phyloP scores from a whole-genome alignment of 1,140 invertebrate genomes.

The Chironomus striatipennis region DNA sequence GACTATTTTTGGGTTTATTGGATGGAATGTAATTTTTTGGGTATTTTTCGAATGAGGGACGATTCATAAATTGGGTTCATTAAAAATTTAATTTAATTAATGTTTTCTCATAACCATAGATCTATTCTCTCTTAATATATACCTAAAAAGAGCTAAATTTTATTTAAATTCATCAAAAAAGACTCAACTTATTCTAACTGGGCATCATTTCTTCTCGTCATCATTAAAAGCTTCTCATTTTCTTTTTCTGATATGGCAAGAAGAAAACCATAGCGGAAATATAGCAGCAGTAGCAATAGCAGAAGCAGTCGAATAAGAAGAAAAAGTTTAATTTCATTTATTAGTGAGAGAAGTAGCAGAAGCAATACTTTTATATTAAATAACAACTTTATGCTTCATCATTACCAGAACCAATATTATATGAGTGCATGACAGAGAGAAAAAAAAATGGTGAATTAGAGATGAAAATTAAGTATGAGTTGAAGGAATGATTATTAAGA shows the following conservation, averaged over 20 bases:
- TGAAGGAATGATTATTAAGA: not conserved
- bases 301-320: not conserved
- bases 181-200: no score
- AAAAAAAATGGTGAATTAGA: not conserved
- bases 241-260: not conserved
- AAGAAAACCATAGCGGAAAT: not conserved
- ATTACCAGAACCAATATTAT: not conserved
- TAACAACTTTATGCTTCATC: constrained; percentile 8
- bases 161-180: no score
- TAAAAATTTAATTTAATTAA: no score
- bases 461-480: not conserved
- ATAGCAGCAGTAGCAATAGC: not conserved
- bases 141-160: no score
- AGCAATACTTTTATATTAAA: not conserved
- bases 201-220: not conserved
- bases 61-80: no score
- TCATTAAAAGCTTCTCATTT: not conserved
- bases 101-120: no score
- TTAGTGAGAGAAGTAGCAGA: not conserved
- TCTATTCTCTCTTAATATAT: no score
- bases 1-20: no score
- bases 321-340: constrained; percentile 15
- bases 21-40: no score
- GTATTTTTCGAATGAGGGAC: no score
- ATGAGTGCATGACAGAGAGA: not conserved